Evolutionary conservation across 2,797 vertebrate species (phyloP).

Genomic region (Myoxocephalus aenaeus): DNA sequence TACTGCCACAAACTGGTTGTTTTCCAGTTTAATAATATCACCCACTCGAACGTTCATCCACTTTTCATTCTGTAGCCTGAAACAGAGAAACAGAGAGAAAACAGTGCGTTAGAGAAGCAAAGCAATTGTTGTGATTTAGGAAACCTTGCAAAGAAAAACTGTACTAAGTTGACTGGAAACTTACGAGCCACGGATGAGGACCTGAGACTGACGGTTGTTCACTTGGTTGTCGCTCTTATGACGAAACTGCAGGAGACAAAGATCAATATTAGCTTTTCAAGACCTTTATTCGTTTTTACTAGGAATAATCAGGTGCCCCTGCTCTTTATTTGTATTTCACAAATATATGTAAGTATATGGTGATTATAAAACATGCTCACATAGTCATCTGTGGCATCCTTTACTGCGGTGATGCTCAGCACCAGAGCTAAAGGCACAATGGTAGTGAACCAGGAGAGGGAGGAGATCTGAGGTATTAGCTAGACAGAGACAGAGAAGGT

Average conservation of each 20-base stretch:
- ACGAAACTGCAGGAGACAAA: constrained; percentile 87
- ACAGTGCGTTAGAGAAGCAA: not conserved
- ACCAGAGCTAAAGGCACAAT: constrained; percentile 99
- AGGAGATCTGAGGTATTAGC: constrained; percentile 97
- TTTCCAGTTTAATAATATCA: constrained; percentile 95
- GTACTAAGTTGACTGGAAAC: constrained; percentile 61
- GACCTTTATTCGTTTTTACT: not conserved
- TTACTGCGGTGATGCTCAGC: constrained; percentile 95
- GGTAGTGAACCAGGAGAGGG: constrained; percentile 98
- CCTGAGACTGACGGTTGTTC: constrained; percentile 96
- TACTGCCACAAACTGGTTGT: constrained; percentile 97
- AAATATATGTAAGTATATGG: not conserved
- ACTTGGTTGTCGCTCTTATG: constrained; percentile 98
- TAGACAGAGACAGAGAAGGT: constrained; percentile 62
- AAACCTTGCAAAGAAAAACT: not conserved
- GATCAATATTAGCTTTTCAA: not conserved
- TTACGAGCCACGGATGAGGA: constrained; percentile 93
- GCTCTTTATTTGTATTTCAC: constrained; percentile 11
- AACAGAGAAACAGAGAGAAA: not conserved
- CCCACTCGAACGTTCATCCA: constrained; percentile 97
- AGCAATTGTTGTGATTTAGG: not conserved
- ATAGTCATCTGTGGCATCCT: constrained; percentile 96
- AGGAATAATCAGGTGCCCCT: constrained; percentile 9
- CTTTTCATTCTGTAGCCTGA: constrained; percentile 91
- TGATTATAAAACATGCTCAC: constrained; percentile 80